Evolutionary conservation across 2,113 vertebrate genomes (phyloP).

Genomic region (Colaptes auratus): DNA sequence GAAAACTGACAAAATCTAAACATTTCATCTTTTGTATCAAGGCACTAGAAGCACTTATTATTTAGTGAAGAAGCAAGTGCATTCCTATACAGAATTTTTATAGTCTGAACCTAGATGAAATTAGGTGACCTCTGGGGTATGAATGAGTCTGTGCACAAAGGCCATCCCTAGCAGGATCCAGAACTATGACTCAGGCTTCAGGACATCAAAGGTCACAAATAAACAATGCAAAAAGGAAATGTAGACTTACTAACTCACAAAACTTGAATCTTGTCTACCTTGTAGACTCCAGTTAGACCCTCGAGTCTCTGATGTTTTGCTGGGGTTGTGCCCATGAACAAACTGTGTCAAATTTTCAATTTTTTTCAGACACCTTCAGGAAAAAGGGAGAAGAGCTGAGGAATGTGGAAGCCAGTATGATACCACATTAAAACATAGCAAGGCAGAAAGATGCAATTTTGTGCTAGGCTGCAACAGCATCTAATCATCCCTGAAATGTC

Average conservation of each 20-base stretch:
- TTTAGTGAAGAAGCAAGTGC: not conserved
- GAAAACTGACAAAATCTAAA: not conserved
- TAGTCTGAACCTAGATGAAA: not conserved
- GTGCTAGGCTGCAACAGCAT: slow-evolving; percentile 29
- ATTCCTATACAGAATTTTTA: not conserved
- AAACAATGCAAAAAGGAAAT: not conserved
- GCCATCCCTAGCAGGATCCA: not conserved
- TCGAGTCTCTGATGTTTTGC: not conserved
- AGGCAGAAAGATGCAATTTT: slow-evolving; percentile 43
- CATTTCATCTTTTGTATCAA: not conserved
- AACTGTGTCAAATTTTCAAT: not conserved
- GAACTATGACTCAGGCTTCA: not conserved
- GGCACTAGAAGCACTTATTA: not conserved
- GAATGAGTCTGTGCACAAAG: not conserved
- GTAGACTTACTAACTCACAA: not conserved
- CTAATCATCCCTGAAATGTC: slow-evolving; percentile 50
- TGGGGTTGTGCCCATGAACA: not conserved
- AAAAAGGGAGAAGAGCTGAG: not conserved
- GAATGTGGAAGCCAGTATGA: not conserved
- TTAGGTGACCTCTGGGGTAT: not conserved
- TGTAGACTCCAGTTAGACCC: not conserved
- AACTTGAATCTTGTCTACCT: not conserved
- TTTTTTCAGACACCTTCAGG: not conserved
- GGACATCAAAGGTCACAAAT: not conserved
- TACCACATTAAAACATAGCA: slow-evolving; percentile 21